Evolutionary conservation across 92 coral and sea anemone species (phyloP).

Genomic region (Actinernus sp.): DNA sequence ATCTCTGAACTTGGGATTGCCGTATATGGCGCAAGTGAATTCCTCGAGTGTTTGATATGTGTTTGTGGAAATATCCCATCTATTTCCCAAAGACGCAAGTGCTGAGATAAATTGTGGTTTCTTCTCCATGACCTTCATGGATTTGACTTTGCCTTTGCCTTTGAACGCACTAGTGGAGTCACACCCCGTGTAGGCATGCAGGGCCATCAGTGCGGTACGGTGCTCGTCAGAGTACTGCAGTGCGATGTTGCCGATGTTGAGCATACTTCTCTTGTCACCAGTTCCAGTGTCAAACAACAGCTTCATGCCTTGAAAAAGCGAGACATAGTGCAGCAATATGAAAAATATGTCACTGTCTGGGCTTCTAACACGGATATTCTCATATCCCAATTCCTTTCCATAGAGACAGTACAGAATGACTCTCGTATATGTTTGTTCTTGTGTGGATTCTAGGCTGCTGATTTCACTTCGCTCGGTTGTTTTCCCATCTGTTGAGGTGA

Average conservation of each 20-base stretch:
- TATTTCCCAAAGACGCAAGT: no score
- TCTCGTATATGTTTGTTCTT: conserved; percentile 59
- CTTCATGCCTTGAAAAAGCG: conserved; percentile 2
- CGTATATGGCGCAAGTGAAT: conserved; percentile 43
- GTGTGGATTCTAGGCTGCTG: conserved; percentile 12
- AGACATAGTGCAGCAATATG: conserved; percentile 51
- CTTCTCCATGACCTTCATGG: conserved; percentile 22
- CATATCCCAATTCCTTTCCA: conserved; percentile 24
- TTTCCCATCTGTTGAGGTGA: no score
- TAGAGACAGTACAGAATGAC: conserved; percentile 41
- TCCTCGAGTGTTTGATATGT: conserved; percentile 7
- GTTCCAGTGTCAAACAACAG: conserved; percentile 52
- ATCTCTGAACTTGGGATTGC: no score
- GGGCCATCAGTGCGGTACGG: no score
- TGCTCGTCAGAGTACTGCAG: no score
- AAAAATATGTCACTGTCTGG: conserved; percentile 61
- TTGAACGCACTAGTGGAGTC: conserved; percentile 58
- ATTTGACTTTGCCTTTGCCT: conserved; percentile 40
- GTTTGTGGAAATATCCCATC: background rate
- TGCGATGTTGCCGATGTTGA: no score
- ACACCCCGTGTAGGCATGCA: conserved; percentile 29
- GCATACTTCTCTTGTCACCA: conserved; percentile 28
- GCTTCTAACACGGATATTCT: conserved; percentile 37
- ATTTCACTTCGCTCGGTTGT: no score
- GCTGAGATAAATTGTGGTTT: conserved; percentile 39